Evolutionary conservation across 2,888 invertebrate genomes (phyloP).

Genomic region (Drosophila yooni): DNA sequence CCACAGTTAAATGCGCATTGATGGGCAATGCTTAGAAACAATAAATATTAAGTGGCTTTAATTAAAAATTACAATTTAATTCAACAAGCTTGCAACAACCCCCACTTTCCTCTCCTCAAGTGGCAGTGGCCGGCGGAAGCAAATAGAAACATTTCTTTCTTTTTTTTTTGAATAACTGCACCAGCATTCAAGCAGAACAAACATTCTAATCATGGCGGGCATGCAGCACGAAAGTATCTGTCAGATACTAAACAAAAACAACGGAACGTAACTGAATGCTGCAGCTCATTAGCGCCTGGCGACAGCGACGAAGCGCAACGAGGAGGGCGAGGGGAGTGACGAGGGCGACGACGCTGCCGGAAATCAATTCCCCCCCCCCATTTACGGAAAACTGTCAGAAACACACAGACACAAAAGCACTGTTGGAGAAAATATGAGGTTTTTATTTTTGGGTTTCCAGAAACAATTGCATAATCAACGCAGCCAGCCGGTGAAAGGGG

Average conservation of each 20-base stretch:
- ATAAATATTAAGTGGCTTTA: slow-evolving; percentile 67
- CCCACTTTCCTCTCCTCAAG: slow-evolving; percentile 7
- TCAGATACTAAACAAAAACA: slow-evolving; percentile 54
- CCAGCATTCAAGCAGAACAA: slow-evolving; percentile 74
- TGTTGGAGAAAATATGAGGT: slow-evolving; percentile 55
- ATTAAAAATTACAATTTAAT: slow-evolving; percentile 75
- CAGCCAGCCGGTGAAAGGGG: slow-evolving; percentile 21
- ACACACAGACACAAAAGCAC: slow-evolving; percentile 9
- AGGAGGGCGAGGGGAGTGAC: slow-evolving; percentile 19
- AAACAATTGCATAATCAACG: slow-evolving; percentile 58
- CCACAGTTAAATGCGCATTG: slow-evolving; percentile 53
- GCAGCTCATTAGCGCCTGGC: slow-evolving; percentile 78
- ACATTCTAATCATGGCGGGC: slow-evolving; percentile 70
- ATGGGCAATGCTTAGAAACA: slow-evolving; percentile 40
- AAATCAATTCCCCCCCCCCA: slow-evolving; percentile 66
- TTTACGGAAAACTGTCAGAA: slow-evolving; percentile 39
- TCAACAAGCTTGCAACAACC: slow-evolving; percentile 40
- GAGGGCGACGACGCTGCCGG: slow-evolving; percentile 56
- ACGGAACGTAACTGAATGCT: slow-evolving; percentile 52
- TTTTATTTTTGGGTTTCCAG: slow-evolving; percentile 43
- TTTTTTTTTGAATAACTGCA: slow-evolving; percentile 14
- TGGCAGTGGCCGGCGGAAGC: slow-evolving; percentile 31
- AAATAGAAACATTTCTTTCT: slow-evolving; percentile 43
- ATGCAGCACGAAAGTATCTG: slow-evolving; percentile 63
- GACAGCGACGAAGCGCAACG: slow-evolving; percentile 72